Base-by-base conservation (phyloP, 1,140 invertebrate species). In the Cydia amplana region DNA sequence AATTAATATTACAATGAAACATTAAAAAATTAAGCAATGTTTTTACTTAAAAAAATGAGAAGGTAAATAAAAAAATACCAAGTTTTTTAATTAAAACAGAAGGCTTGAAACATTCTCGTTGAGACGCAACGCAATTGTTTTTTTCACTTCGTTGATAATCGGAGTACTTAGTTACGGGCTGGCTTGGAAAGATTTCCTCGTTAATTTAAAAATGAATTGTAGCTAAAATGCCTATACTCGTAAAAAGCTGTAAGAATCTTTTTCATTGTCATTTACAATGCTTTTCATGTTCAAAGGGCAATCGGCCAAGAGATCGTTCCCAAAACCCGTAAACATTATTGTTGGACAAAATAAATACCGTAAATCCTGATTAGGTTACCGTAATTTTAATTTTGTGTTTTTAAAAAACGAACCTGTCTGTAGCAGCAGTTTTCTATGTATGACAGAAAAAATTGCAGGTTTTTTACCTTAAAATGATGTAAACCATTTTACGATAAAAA, bases 71-170 rank as follows among this genome's bases (percentile, higher is more conserved):
- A 75, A 76, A 76, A 78, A 70, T 74, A 73, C 72, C 65, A 43
- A 75, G 36, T 72, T 78, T 84, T 84, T 80, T 83, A 84, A 87
- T 86, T 87, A 85, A 86, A 84, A 87, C 79, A 81, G 78, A 82
- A 86, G 82, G 80, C 78, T 84, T 85, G 64, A 83, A 70, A 81
- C 80, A 83, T 77, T 78, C 75, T 65, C 75, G 81, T 81, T 75
- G 74, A 81, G 78, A 79, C 79, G 74, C 76, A 80, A 78, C 77
- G 77, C 77, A 83, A 83, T 84, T 85, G 81, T 85, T 79, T 85
- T 78, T 80, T 83, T 78, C 70, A 64, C 70, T 78, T 40, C 60
- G 81, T 78, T 85, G 76, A 84, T 86, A 82, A 86, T 84, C 79
- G 80, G 75, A 75, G 73, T 65, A 76, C 12, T 46, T 46, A 46